Evolutionary conservation across 2,797 vertebrate genomes (phyloP), one percentile per base, ranked within the genome.

Genomic region (Sebastiscus albofasciatus): DNA sequence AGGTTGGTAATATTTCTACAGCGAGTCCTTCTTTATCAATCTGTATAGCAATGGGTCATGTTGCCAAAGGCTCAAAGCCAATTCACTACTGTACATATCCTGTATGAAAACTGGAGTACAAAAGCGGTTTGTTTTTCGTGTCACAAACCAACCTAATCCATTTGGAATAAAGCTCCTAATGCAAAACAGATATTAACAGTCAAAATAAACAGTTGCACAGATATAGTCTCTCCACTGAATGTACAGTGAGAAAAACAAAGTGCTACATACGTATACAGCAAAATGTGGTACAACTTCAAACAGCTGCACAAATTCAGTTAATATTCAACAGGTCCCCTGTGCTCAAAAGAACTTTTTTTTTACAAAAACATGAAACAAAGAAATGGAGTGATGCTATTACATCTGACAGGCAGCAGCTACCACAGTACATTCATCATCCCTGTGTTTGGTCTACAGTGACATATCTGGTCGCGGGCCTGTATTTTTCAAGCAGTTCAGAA

Each of bases 371-470:
- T 20, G 24, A 31, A 62, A 66, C 7, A 73, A 54, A 61, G 4
- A 22, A 74, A 69, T 8, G 13, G 26, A 78, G 59, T 58, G 70
- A 58, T 49, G 18, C 78, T 42, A 36, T 77, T 26, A 49, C 6
- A 72, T 46, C 27, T 4, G 58, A 73, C 59, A 78, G 69, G 65
- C 72, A 87, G 76, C 74, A 74, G 81, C 77, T 78, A 87, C 68
- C 64, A 68, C 58, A 0, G 81, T 69, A 89, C 90, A 88, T 88
- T 92, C 85, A 76, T 82, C 72, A 54, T 72, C 62, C 42, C 59
- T 74, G 75, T 34, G 65, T 69, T 67, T 67, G 11, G 36, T 71
- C 77, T 62, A 24, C 42, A 36, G 49, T 12, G 18, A 73, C 4
- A 4, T 1, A 52, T 75, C 60, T 52, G n/a, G 5, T 61, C 49